Percentiles rank a stretch among this genome's conserved stretches.
Evolutionary conservation across 1,140 invertebrate genomes (phyloP).

Genomic region (Halotydeus destructor): DNA sequence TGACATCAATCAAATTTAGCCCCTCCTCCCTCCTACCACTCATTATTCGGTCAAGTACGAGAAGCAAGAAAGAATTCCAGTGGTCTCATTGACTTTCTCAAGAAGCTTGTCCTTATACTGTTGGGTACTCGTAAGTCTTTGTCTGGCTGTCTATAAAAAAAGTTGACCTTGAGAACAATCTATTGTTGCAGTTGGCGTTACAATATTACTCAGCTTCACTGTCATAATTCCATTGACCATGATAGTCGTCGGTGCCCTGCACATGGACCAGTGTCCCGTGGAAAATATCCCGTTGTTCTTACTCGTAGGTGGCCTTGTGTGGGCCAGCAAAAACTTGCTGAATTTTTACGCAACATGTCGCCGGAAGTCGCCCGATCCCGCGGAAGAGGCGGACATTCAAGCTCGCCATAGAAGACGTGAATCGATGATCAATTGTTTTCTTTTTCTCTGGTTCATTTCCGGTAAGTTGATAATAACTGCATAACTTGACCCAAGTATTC

Average conservation of each 20-base stretch:
- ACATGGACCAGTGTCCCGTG: conserved; percentile 49
- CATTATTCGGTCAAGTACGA: conserved; percentile 39
- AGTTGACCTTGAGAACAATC: not conserved
- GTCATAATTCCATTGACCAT: conserved; percentile 40
- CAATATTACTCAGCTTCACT: conserved; percentile 36
- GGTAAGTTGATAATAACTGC: conserved; percentile 24
- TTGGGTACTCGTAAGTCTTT: conserved; percentile 40
- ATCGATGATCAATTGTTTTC: conserved; percentile 39
- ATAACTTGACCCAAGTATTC: not conserved
- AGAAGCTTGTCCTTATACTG: conserved; percentile 36
- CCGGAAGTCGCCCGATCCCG: conserved; percentile 20
- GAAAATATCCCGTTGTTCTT: conserved; percentile 59
- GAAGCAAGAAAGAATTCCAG: conserved; percentile 36
- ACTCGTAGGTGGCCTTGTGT: conserved; percentile 51
- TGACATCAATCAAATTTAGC: conserved; percentile 21
- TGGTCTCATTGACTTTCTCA: conserved; percentile 37
- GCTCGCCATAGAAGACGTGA: conserved; percentile 33
- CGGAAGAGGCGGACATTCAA: conserved; percentile 32
- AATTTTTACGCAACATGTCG: conserved; percentile 31
- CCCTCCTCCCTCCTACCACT: conserved; percentile 43
- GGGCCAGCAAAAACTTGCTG: conserved; percentile 42
- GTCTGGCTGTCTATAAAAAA: too few relatives aligned
- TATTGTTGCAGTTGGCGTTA: conserved; percentile 36
- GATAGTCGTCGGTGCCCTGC: conserved; percentile 47
- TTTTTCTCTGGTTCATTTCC: conserved; percentile 49